phyloP scores from a whole-genome alignment of 2,888 invertebrate genomes.

The Gortyna flavago region DNA sequence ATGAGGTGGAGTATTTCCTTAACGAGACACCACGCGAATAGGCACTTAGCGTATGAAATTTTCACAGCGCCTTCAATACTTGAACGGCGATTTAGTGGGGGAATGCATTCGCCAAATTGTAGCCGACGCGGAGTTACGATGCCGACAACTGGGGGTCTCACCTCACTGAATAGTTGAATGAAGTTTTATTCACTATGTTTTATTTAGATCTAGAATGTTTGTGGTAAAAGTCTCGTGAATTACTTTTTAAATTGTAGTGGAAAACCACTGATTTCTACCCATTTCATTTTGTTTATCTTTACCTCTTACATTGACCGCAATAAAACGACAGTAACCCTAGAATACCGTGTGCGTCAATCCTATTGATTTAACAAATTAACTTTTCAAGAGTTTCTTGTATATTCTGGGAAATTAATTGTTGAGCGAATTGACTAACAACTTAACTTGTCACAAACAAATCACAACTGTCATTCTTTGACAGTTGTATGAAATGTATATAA shows the following conservation, averaged over 20 bases:
- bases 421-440: neutral
- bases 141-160: conserved; percentile 63
- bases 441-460: neutral
- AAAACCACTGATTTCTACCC: neutral
- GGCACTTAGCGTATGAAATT: conserved; percentile 85
- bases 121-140: conserved; percentile 68
- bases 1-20: conserved; percentile 74
- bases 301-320: neutral
- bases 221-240: neutral
- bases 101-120: conserved; percentile 83
- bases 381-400: neutral
- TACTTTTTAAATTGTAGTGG: neutral
- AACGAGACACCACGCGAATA: conserved; percentile 76
- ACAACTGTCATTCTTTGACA: neutral
- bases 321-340: rapidly evolving
- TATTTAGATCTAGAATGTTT: conserved; percentile 29
- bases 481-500: neutral
- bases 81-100: conserved; percentile 79
- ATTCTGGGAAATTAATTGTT: neutral
- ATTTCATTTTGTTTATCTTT: neutral
- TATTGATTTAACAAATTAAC: neutral
- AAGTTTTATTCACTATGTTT: conserved; percentile 36
- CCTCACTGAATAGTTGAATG: conserved; percentile 44
- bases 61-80: conserved; percentile 81
- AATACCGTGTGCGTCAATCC: neutral